Evolutionary conservation across 2,797 vertebrate genomes (phyloP), one percentile per base, ranked within the genome.

Genomic region (Pseudopleuronectes americanus): DNA sequence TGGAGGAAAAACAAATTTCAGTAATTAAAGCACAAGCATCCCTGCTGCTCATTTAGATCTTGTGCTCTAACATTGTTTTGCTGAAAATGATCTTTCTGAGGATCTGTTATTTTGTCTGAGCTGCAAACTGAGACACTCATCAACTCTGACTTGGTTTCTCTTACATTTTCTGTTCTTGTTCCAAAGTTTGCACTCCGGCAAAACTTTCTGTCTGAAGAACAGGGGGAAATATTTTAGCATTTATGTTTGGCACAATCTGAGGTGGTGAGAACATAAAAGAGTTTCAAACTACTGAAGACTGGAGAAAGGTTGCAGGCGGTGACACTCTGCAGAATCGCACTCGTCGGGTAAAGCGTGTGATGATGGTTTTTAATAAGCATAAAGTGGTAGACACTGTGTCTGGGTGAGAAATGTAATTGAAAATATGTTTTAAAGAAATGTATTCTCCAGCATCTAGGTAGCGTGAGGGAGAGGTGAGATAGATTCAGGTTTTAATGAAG

Each of bases 51-150:
- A 24, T 74, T 51, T 14, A 41, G 38, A 8, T 17, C 4, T 17
- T 36, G 19, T 62, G 51, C 28, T 52, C 28, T 45, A 5, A 22
- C 24, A 8, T 13, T 66, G 47, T 54, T 13, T 33, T 16, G 12
- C 4, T 17, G 10, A 55, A 52, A 41, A 19, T 51, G 10, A 9
- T 10, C 31, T 33, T 9, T 33, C 8, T 8, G 31, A 9, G 31
- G 31, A 33, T 33, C 8, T 33, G 31, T 33, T 38, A 10, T 13
- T 38, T 38, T 13, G 36, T 4, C 36, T 53, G 52, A 74, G 56
- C 55, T 31, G 49, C 21, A 80, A 87, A 83, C 59, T 85, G 74
- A 81, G 84, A 83, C 85, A 74, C 56, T 55, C 75, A 76, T 81
- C 61, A 58, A 58, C 21, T 33, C 41, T 4, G 41, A 53, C 10